A percentile compares a stretch with the other conserved stretches of the same genome.
Conservation (phyloP, 2,888 invertebrate genomes). For the Aproaerema taeniolella region DNA sequence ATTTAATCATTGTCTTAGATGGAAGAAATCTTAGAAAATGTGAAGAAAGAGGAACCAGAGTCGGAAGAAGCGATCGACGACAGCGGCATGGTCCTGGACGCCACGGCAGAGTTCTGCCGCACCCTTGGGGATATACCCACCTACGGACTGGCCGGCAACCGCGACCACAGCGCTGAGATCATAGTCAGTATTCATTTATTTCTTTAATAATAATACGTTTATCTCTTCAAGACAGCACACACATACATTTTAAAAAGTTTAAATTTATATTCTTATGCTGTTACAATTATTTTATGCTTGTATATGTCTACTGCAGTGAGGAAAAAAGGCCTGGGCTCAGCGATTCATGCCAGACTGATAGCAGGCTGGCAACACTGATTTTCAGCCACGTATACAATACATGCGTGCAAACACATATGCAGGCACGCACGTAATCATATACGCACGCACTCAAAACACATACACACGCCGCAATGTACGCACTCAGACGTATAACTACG, state of each 20-base stretch:
- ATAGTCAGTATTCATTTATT: conserved; percentile 60
- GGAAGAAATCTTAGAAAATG: conserved; percentile 62
- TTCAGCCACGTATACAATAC: background rate
- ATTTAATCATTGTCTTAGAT: conserved; percentile 45
- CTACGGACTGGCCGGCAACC: conserved; percentile 93
- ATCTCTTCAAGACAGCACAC: too few relatives aligned
- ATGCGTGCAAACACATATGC: background rate
- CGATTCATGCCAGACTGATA: too few relatives aligned
- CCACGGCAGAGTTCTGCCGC: conserved; percentile 97
- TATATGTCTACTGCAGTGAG: too few relatives aligned
- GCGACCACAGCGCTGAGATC: conserved; percentile 84
- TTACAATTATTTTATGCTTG: too few relatives aligned
- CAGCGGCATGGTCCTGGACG: conserved; percentile 88
- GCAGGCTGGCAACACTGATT: background rate
- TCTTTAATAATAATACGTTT: too few relatives aligned
- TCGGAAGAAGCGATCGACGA: conserved; percentile 21
- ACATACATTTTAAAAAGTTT: too few relatives aligned
- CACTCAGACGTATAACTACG: too few relatives aligned
- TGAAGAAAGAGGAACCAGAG: conserved; percentile 79
- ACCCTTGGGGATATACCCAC: conserved; percentile 97
- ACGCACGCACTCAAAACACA: background rate
- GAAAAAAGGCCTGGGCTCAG: too few relatives aligned
- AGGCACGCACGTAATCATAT: background rate
- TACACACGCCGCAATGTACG: background rate
- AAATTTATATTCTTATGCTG: too few relatives aligned